Conservation (phyloP, 2,113 vertebrate genomes). For the Nymphicus hollandicus region DNA sequence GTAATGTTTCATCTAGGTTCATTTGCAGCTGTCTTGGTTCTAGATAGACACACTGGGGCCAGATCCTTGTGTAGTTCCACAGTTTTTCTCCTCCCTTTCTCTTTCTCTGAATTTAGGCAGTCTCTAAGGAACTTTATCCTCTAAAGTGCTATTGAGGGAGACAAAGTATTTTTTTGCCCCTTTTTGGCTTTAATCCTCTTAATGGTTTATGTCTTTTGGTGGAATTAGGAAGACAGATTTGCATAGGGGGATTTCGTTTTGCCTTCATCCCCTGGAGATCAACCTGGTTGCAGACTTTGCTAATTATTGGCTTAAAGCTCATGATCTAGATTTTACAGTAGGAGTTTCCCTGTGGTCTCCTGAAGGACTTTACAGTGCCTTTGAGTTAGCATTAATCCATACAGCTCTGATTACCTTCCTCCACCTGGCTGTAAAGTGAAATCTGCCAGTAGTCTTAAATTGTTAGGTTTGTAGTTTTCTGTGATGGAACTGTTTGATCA, state of each 20-base stretch:
- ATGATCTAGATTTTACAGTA: background rate
- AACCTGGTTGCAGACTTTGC: background rate
- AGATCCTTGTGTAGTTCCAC: background rate
- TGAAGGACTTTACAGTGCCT: background rate
- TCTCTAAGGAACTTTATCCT: background rate
- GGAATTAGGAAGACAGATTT: background rate
- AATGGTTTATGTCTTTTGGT: background rate
- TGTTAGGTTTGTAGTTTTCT: background rate
- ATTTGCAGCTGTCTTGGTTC: background rate
- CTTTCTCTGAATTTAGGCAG: background rate
- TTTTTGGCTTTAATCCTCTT: background rate
- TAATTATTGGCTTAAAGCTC: constrained; percentile 11
- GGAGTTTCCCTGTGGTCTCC: background rate
- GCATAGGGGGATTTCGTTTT: background rate
- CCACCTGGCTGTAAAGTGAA: background rate
- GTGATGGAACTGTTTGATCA: background rate
- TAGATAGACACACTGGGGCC: background rate
- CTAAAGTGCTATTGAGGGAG: background rate
- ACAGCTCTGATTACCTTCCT: background rate
- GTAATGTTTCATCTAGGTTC: constrained; percentile 16
- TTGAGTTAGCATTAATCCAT: background rate
- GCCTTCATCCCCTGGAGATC: background rate
- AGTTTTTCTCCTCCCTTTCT: background rate
- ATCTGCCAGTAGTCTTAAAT: background rate
- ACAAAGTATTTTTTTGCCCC: background rate